Conservation (phyloP, 2,888 invertebrate genomes). For the Anorthoa munda region DNA sequence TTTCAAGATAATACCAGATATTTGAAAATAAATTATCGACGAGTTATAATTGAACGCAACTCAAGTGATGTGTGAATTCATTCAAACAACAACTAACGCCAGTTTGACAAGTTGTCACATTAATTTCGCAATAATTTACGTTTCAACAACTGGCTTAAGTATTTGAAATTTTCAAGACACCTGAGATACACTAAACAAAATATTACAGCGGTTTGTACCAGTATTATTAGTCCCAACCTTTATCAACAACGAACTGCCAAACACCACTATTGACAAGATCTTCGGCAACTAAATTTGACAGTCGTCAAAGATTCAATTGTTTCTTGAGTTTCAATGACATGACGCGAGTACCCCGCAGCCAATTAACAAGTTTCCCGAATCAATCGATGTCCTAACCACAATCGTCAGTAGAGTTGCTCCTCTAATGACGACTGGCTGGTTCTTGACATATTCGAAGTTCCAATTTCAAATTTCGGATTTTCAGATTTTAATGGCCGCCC, state of each 20-base stretch:
- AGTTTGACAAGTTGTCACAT: too few species aligned
- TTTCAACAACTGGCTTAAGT: too few species aligned
- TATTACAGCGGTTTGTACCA: slow-evolving; percentile 13
- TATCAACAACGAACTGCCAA: slow-evolving; percentile 9
- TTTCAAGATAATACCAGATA: too few species aligned
- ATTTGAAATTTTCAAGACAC: too few species aligned
- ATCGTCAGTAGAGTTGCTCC: slow-evolving; percentile 11
- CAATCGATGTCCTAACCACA: slow-evolving; percentile 28
- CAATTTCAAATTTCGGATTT: slow-evolving; percentile 19
- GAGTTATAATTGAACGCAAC: too few species aligned
- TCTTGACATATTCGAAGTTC: slow-evolving; percentile 8
- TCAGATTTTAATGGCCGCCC: slow-evolving; percentile 20
- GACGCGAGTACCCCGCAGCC: not conserved
- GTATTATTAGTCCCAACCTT: slow-evolving; percentile 4
- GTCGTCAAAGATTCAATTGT: slow-evolving; percentile 18
- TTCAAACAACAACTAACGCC: too few species aligned
- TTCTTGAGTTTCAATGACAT: not conserved
- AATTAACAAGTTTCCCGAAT: slow-evolving; percentile 27
- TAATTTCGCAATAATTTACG: too few species aligned
- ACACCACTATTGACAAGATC: slow-evolving; percentile 17
- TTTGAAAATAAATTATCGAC: too few species aligned
- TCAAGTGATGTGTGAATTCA: too few species aligned
- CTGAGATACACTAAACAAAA: too few species aligned
- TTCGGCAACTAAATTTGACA: slow-evolving; percentile 36
- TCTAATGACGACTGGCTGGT: not conserved